Percentiles rank a stretch among this genome's conserved stretches.
Conservation (phyloP, 2,888 invertebrate species). For the Ephialtes manifestator region DNA sequence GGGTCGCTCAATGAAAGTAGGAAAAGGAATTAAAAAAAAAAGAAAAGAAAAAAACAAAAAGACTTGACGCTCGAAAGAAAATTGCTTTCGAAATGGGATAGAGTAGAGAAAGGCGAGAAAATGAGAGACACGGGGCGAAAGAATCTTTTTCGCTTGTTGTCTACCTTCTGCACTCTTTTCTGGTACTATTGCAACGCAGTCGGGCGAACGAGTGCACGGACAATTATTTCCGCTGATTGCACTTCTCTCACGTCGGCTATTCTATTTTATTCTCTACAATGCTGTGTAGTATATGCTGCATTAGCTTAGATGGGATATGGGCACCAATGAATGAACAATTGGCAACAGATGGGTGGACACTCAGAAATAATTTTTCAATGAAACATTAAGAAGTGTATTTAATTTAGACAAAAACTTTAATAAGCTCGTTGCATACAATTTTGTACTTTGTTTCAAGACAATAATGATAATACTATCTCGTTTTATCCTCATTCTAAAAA, state of each 20-base stretch:
- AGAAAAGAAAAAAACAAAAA: conserved; percentile 7
- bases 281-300: background rate
- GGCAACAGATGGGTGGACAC: conserved; percentile 29
- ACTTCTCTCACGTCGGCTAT: conserved; percentile 62
- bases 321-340: conserved; percentile 49
- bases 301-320: background rate
- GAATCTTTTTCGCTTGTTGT: conserved; percentile 64
- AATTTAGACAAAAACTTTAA: background rate
- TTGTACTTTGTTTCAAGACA: too few relatives aligned
- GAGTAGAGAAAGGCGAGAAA: conserved; percentile 37
- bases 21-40: conserved; percentile 13
- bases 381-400: background rate
- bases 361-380: background rate
- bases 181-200: conserved; percentile 48
- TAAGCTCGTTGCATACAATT: too few relatives aligned
- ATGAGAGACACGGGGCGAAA: conserved; percentile 45
- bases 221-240: conserved; percentile 68
- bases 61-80: conserved; percentile 47
- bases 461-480: too few relatives aligned
- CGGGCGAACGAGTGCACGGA: conserved; percentile 30
- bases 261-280: conserved; percentile 7
- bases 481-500: too few relatives aligned
- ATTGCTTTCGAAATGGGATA: conserved; percentile 63
- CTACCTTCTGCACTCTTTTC: conserved; percentile 8
- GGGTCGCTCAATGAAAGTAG: conserved; percentile 6